Evolutionary conservation across 2,113 vertebrate species (phyloP).

Genomic region (Hippopotamus amphibius): DNA sequence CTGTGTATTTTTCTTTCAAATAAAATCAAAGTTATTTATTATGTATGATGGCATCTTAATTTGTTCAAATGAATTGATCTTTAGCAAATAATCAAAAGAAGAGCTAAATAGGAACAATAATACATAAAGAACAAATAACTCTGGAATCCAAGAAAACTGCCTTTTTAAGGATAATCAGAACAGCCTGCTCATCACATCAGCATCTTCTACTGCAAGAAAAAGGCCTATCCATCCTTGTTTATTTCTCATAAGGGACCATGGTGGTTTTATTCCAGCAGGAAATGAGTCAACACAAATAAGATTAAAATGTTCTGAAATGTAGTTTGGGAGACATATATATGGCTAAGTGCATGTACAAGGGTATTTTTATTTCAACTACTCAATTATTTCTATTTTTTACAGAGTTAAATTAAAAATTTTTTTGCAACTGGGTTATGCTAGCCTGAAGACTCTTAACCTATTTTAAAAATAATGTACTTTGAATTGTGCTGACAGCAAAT

Average conservation of each 20-base stretch:
- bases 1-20: constrained; percentile 70
- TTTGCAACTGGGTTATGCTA: background rate
- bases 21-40: constrained; percentile 72
- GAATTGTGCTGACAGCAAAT: background rate
- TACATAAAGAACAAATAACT: background rate
- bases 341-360: background rate
- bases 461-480: background rate
- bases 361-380: background rate
- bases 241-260: background rate
- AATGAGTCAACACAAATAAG: background rate
- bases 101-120: background rate
- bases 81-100: constrained; percentile 53
- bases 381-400: background rate
- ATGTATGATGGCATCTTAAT: constrained; percentile 65
- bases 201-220: background rate
- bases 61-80: constrained; percentile 70
- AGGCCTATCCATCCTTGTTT: background rate
- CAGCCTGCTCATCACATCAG: background rate
- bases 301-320: background rate
- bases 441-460: background rate
- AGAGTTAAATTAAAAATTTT: background rate
- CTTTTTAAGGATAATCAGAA: background rate
- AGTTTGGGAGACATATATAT: background rate
- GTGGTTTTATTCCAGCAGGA: background rate
- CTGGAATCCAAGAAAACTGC: background rate